Conservation (phyloP, 2,113 vertebrate species). For the Pollimyrus isidori region DNA sequence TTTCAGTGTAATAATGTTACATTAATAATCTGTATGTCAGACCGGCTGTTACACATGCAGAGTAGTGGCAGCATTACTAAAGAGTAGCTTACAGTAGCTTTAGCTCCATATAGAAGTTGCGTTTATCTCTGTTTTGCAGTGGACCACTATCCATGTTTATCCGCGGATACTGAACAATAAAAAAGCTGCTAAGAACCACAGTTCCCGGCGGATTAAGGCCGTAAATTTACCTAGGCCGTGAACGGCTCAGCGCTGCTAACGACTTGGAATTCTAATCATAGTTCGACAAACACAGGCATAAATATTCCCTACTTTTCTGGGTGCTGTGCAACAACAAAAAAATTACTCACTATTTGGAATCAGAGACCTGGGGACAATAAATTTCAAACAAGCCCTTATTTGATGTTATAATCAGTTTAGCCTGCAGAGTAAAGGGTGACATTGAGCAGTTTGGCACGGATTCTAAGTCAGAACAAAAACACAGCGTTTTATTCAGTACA, state of each 20-base stretch:
- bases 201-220: neutral
- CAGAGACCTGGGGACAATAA: slow-evolving; percentile 3
- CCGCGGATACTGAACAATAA: neutral
- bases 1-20: neutral
- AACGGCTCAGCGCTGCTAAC: neutral
- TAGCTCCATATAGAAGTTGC: neutral
- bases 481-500: neutral
- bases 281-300: neutral
- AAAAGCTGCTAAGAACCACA: neutral
- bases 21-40: neutral
- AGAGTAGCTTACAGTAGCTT: neutral
- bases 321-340: neutral
- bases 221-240: slow-evolving; percentile 2
- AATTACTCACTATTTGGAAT: neutral
- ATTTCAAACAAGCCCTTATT: slow-evolving; percentile 14
- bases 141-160: neutral
- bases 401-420: slow-evolving; percentile 9
- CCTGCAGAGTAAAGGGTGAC: slow-evolving; percentile 11
- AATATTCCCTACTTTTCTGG: neutral
- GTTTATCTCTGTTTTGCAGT: neutral
- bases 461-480: slow-evolving; percentile 4
- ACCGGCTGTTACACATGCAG: neutral
- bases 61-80: neutral
- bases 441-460: neutral
- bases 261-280: slow-evolving; percentile 15